These are phyloP conservation scores for Sphyrna mokarran DNA, from an alignment of 2,113 vertebrate species.

Conservation along the genomic window DNA sequence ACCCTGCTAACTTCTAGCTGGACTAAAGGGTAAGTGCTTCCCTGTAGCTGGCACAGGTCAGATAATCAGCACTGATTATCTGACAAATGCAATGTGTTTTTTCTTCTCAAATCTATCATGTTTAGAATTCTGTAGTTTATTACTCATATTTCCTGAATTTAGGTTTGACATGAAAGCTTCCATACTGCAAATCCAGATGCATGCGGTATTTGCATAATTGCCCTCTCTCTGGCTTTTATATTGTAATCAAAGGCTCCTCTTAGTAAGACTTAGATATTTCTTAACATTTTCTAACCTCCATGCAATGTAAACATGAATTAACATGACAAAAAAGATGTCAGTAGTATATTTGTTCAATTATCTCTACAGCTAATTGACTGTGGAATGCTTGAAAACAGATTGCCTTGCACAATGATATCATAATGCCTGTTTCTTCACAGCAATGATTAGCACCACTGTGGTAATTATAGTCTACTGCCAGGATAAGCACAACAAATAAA, in stretches of 20 bases:
- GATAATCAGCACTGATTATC: slow-evolving; percentile 99
- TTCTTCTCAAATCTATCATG: slow-evolving; percentile 83
- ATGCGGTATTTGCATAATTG: slow-evolving; percentile 98
- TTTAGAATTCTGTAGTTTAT: slow-evolving; percentile 88
- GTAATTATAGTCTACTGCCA: slow-evolving; percentile 43
- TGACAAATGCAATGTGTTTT: slow-evolving; percentile 91
- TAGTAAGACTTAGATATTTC: slow-evolving; percentile 69
- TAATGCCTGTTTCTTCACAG: slow-evolving; percentile 49
- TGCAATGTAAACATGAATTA: slow-evolving; percentile 61
- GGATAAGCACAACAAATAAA: slow-evolving; percentile 38
- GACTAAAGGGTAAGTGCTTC: slow-evolving; percentile 99
- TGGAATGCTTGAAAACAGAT: slow-evolving; percentile 69
- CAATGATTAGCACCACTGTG: slow-evolving; percentile 50
- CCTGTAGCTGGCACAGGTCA: slow-evolving; percentile 94
- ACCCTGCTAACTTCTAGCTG: slow-evolving; percentile 99
- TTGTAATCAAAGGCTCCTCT: slow-evolving; percentile 82
- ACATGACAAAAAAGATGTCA: slow-evolving; percentile 57
- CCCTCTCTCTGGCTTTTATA: slow-evolving; percentile 89
- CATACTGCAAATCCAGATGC: slow-evolving; percentile 93
- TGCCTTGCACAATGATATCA: slow-evolving; percentile 62
- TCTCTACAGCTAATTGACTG: slow-evolving; percentile 65
- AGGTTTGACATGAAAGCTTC: slow-evolving; percentile 86
- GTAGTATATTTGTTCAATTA: slow-evolving; percentile 59
- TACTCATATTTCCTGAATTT: slow-evolving; percentile 76
- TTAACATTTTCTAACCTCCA: slow-evolving; percentile 59